Evolutionary conservation across 2,797 vertebrate species (phyloP), one percentile per base, ranked within the genome.

Genomic region (Macropus fuliginosus): DNA sequence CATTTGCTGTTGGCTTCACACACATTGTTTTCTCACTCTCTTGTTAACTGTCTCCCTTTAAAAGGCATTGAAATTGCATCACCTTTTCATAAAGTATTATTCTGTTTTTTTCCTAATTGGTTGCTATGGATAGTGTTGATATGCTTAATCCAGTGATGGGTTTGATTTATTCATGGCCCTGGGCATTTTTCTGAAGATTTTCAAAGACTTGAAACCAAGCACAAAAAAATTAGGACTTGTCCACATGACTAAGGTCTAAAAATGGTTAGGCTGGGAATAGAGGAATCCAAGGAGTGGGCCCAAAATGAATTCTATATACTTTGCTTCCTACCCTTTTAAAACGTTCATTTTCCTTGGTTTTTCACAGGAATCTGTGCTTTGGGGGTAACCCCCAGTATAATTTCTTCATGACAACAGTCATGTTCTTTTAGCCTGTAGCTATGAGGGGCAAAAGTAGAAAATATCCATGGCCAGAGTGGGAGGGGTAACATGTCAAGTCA

Each of bases 51-150:
- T 55, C 93, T 94, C 18, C 66, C 54, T 46, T 96, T 97, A 95
- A n/a, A 97, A 55, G 87, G 90, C 31, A 96, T 62, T 95, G 57
- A 96, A 91, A 21, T 96, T 97, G 97, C 98, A 92, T 97, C 95
- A 93, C 92, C 87, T 18, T 93, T 95, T 91, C 97, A 97, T 89
- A 92, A 92, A 87, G 29, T 54, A 54, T 34, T 24, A 55, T 92
- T 56, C 90, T 59, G 96, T 56, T 34, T 55, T 50, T 91, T 94
- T 94, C 95, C 92, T 94, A 94, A 91, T 0, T 0, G 95, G 97
- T 98, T 98, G 96, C 98, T 97, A 98, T 98, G 98, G 98, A 97
- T 98, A 98, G 97, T 0, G 31, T 91, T 90, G 46, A 29, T 52
- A 34, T 54, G 50, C 89, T 54, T 90, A 27, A 90, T 90, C 28